A percentile compares a stretch with the other conserved stretches of the same genome.
phyloP scores from a whole-genome alignment of 2,797 vertebrate species.

The Alcedo quadribrachys region DNA sequence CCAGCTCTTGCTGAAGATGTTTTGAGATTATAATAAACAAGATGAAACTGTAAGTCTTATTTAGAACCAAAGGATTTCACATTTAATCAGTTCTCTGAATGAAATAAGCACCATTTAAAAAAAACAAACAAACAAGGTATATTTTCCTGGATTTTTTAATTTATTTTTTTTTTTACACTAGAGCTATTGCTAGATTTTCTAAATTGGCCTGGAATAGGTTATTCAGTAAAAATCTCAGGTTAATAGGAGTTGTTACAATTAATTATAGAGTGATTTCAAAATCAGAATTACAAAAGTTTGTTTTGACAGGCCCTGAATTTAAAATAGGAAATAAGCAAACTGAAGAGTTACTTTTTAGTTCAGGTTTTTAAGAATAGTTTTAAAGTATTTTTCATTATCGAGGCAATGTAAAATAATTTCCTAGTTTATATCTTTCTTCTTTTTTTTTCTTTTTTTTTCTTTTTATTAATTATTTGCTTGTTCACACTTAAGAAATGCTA shows the following conservation, averaged over 20 bases:
- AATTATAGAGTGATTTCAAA: neutral
- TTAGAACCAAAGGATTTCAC: neutral
- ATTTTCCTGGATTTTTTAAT: neutral
- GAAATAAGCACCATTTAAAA: neutral
- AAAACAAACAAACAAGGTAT: neutral
- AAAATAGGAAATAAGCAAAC: neutral
- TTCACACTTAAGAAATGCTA: neutral
- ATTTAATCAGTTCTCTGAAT: neutral
- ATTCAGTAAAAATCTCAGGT: neutral
- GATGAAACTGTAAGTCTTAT: neutral
- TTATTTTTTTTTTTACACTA: neutral
- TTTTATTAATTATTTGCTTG: neutral
- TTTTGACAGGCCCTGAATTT: neutral
- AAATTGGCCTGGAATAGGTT: neutral
- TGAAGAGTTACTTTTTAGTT: neutral
- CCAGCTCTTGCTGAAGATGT: slow-evolving; percentile 44
- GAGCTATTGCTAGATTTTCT: neutral
- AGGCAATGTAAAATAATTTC: neutral
- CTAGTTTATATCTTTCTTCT: neutral
- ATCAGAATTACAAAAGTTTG: neutral
- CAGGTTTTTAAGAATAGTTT: neutral
- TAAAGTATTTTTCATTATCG: neutral
- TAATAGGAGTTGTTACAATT: neutral
- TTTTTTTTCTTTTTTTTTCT: neutral
- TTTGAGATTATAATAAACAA: slow-evolving; percentile 27